Evolutionary conservation across 2,797 vertebrate genomes (phyloP).

Genomic region (Botia almorhae): DNA sequence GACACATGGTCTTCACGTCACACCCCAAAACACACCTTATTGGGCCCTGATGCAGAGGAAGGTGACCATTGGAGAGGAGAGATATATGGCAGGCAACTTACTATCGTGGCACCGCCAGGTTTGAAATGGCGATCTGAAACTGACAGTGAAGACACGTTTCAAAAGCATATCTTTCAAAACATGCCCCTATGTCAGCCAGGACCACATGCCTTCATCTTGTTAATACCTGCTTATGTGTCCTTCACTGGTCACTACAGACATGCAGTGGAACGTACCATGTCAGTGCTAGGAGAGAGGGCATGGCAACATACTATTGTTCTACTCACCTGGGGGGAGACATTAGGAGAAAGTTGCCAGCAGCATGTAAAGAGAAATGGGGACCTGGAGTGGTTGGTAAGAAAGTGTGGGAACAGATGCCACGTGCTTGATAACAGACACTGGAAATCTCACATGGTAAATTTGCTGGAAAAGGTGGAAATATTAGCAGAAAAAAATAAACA

Average conservation of each 20-base stretch:
- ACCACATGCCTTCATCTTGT: constrained; percentile 70
- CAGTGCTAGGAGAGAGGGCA: constrained; percentile 60
- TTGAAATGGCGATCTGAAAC: constrained; percentile 74
- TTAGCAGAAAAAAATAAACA: constrained; percentile 50
- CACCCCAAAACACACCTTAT: constrained; percentile 60
- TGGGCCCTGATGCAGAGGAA: constrained; percentile 56
- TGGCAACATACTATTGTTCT: constrained; percentile 71
- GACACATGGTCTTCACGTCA: constrained; percentile 70
- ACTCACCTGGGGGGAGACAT: constrained; percentile 75
- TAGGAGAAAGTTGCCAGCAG: constrained; percentile 72
- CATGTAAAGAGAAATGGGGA: constrained; percentile 73
- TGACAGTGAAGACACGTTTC: neutral
- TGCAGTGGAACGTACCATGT: constrained; percentile 68
- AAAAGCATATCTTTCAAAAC: constrained; percentile 56
- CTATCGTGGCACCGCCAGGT: constrained; percentile 63
- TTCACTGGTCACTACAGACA: constrained; percentile 70
- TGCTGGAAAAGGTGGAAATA: constrained; percentile 71
- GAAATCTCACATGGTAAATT: constrained; percentile 35
- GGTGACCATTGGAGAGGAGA: constrained; percentile 67
- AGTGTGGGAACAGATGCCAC: constrained; percentile 70
- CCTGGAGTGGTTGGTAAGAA: constrained; percentile 65
- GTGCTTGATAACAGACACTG: constrained; percentile 64
- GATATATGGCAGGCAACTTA: constrained; percentile 60
- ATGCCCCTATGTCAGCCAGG: constrained; percentile 63
- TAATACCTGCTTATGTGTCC: constrained; percentile 72